Evolutionary conservation across 2,888 invertebrate genomes (phyloP).

Genomic region (Phortica okadai): DNA sequence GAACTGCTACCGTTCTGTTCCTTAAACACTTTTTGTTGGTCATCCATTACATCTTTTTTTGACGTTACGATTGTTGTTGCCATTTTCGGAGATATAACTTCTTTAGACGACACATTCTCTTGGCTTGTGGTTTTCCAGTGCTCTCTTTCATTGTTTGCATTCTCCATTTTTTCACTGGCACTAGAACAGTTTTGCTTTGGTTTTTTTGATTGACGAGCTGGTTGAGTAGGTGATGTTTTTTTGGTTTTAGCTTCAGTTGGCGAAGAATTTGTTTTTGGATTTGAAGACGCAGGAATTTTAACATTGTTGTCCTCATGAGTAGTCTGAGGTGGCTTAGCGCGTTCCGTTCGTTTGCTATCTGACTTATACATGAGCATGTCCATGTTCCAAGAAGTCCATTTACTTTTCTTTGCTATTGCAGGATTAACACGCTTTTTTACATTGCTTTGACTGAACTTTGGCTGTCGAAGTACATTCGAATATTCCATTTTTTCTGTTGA

Average conservation of each 20-base stretch:
- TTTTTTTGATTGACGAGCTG: constrained; percentile 34
- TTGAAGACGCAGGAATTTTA: not conserved
- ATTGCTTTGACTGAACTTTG: constrained; percentile 48
- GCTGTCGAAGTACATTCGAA: constrained; percentile 39
- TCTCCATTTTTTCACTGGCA: constrained; percentile 39
- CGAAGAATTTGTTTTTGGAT: not conserved
- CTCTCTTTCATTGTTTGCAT: constrained; percentile 31
- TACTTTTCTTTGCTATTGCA: constrained; percentile 50
- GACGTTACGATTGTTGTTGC: constrained; percentile 19
- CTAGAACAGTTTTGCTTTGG: constrained; percentile 27
- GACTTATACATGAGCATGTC: constrained; percentile 37
- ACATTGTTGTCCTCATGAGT: not conserved
- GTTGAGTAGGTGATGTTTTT: constrained; percentile 12
- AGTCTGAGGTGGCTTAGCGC: not conserved
- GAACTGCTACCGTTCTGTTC: constrained; percentile 55
- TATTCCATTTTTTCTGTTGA: constrained; percentile 21
- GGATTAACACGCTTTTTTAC: constrained; percentile 50
- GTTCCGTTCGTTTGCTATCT: constrained; percentile 36
- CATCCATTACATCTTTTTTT: constrained; percentile 45
- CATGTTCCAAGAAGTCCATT: constrained; percentile 62
- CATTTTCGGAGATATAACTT: constrained; percentile 34
- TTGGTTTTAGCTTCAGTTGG: constrained; percentile 3
- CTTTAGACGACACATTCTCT: constrained; percentile 52
- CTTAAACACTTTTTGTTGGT: constrained; percentile 53
- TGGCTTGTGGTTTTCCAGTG: constrained; percentile 6